These are phyloP conservation scores for Clarias platycephalus DNA, from an alignment of 2,797 vertebrate genomes.

Conservation along the genomic window DNA sequence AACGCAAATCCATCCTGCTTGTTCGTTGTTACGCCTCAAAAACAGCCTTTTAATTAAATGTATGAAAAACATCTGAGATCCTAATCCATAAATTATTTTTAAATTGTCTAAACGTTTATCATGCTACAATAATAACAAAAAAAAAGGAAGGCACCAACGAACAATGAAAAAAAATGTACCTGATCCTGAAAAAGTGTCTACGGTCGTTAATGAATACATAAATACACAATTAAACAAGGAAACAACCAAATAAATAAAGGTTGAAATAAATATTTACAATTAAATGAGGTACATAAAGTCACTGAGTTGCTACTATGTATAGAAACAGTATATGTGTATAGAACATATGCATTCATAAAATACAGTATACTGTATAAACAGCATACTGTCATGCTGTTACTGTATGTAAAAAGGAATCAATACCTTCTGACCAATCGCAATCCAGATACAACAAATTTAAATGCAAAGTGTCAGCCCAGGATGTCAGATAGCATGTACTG, in stretches of 20 bases:
- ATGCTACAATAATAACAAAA: too few relatives aligned
- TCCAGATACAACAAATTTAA: not conserved
- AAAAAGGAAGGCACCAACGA: slow-evolving; percentile 14
- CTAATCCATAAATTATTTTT: not conserved
- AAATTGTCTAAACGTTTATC: not conserved
- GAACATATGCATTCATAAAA: not conserved
- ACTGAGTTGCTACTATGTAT: not conserved
- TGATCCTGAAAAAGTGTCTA: not conserved
- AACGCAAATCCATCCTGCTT: not conserved
- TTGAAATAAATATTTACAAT: not conserved
- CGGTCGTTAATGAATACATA: not conserved
- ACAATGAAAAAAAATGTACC: not conserved
- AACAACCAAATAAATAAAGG: slow-evolving; percentile 15
- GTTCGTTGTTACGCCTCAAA: not conserved
- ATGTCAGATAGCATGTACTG: not conserved
- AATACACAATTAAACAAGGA: slow-evolving; percentile 25
- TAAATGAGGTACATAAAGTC: not conserved
- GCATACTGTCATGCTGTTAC: not conserved
- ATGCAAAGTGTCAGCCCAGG: not conserved
- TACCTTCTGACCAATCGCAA: not conserved
- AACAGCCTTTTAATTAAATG: not conserved
- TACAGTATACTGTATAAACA: too few relatives aligned
- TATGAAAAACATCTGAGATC: not conserved
- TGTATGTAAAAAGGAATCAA: not conserved
- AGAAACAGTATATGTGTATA: not conserved